phyloP scores from a whole-genome alignment of 2,888 invertebrate genomes.

The Drosophila peninsularis region DNA sequence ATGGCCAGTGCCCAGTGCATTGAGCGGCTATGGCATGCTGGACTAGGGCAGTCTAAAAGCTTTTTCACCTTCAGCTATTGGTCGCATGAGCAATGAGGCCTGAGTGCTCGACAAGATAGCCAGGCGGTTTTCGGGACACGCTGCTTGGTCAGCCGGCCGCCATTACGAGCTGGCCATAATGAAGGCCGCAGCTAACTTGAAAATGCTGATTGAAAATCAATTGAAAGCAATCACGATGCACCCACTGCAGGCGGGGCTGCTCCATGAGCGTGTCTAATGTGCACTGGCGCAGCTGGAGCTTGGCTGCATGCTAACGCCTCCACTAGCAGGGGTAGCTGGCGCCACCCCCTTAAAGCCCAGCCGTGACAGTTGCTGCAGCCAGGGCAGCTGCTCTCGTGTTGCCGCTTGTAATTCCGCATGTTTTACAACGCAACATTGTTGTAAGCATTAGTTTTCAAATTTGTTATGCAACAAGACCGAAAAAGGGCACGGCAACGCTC shows the following conservation, averaged over 20 bases:
- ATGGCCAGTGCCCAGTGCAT: no score
- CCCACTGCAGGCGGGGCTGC: constrained; percentile 20
- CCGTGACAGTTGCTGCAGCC: constrained; percentile 13
- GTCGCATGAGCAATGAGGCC: constrained; percentile 39
- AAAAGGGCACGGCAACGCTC: constrained; percentile 51
- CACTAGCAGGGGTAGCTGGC: not conserved
- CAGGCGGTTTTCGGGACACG: constrained; percentile 11
- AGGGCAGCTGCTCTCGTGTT: constrained; percentile 47
- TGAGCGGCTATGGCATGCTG: not conserved
- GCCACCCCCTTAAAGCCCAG: not conserved
- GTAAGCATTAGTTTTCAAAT: constrained; percentile 53
- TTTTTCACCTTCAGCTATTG: constrained; percentile 26
- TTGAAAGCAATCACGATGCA: constrained; percentile 55
- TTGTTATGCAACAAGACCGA: constrained; percentile 47
- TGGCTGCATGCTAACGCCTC: constrained; percentile 2
- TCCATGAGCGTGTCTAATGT: constrained; percentile 52
- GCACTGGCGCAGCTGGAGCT: constrained; percentile 9
- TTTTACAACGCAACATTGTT: constrained; percentile 56
- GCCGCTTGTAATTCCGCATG: constrained; percentile 62
- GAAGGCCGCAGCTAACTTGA: constrained; percentile 37
- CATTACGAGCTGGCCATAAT: constrained; percentile 21
- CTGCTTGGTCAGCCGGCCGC: constrained; percentile 9
- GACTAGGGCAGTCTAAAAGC: constrained; percentile 36
- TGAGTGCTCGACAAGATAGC: constrained; percentile 33
- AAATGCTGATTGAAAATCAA: constrained; percentile 71